phyloP scores from a whole-genome alignment of 2,797 vertebrate genomes.

The Danionella dracula region DNA sequence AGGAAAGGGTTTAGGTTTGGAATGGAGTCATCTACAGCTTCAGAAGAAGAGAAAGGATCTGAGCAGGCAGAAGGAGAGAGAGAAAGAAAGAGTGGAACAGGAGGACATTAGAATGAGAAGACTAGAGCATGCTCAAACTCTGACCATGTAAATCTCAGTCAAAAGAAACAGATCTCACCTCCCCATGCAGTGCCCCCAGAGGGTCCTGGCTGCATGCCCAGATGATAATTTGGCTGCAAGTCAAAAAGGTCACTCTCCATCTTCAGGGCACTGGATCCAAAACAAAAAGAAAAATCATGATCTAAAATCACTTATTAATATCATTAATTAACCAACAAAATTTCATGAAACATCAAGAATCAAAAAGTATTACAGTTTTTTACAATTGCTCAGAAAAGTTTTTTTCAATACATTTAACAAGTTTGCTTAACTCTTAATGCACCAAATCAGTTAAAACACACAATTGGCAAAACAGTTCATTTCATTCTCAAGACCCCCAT shows the following conservation, averaged over 20 bases:
- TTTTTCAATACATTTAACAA: too few species aligned
- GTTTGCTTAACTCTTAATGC: too few species aligned
- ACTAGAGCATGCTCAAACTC: slow-evolving; percentile 60
- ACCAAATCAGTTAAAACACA: too few species aligned
- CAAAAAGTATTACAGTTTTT: too few species aligned
- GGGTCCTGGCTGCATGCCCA: slow-evolving; percentile 77
- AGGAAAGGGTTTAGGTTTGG: slow-evolving; percentile 99
- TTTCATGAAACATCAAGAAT: too few species aligned
- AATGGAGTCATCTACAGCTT: slow-evolving; percentile 96
- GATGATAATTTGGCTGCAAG: slow-evolving; percentile 90
- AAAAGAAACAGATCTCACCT: slow-evolving; percentile 72
- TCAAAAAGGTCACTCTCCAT: slow-evolving; percentile 96
- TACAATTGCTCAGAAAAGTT: too few species aligned
- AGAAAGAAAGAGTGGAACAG: slow-evolving; percentile 69
- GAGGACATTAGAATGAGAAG: slow-evolving; percentile 72
- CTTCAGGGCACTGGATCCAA: slow-evolving; percentile 87
- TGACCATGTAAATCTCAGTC: background rate
- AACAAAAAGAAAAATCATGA: background rate
- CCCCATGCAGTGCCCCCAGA: slow-evolving; percentile 88
- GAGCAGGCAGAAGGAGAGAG: slow-evolving; percentile 66
- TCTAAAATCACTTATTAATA: too few species aligned
- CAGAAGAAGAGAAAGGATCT: slow-evolving; percentile 99
- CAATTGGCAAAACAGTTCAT: too few species aligned
- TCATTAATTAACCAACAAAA: too few species aligned
- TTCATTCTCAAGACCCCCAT: too few species aligned